Percentiles rank a stretch among this genome's conserved stretches.
These are phyloP conservation scores for Mesodorylaimus sp. DNA, from an alignment of 2,888 invertebrate genomes.

Conservation along the genomic window DNA sequence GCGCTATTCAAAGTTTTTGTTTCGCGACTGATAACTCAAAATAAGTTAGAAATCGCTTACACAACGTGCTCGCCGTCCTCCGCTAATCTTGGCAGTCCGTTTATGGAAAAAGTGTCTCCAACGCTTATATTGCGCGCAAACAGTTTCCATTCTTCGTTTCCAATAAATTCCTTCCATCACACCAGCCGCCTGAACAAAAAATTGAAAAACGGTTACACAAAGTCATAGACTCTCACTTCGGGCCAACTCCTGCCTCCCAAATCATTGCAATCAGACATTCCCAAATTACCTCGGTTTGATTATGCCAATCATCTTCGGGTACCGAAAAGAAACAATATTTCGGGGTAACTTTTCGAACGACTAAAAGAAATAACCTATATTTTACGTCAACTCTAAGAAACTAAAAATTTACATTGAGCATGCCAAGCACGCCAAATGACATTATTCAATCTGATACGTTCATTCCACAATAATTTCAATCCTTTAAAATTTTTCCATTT, in stretches of 20 bases:
- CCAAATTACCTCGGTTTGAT: slow-evolving; percentile 17
- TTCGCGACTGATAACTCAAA: too few relatives aligned
- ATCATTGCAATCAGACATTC: background rate
- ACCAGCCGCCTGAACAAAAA: slow-evolving; percentile 45
- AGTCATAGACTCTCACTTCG: too few relatives aligned
- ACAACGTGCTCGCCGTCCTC: too few relatives aligned
- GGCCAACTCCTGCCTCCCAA: background rate
- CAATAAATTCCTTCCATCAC: slow-evolving; percentile 98
- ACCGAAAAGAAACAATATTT: slow-evolving; percentile 29
- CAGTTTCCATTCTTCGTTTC: slow-evolving; percentile 87
- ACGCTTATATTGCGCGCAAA: slow-evolving; percentile 96
- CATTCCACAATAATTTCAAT: slow-evolving; percentile 85
- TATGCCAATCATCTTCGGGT: slow-evolving; percentile 28
- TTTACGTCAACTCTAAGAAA: too few relatives aligned
- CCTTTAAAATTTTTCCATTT: slow-evolving; percentile 99
- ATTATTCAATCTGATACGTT: slow-evolving; percentile 95
- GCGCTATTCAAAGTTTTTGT: too few relatives aligned
- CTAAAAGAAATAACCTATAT: slow-evolving; percentile 5
- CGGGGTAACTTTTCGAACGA: slow-evolving; percentile 15
- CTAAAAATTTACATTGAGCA: slow-evolving; percentile 64
- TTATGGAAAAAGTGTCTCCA: slow-evolving; percentile 82
- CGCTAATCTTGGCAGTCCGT: too few relatives aligned
- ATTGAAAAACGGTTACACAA: background rate
- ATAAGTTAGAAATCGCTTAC: too few relatives aligned
- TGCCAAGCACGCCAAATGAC: slow-evolving; percentile 99